Evolutionary conservation across 2,888 invertebrate species (phyloP).

Genomic region (Danaus chrysippus): DNA sequence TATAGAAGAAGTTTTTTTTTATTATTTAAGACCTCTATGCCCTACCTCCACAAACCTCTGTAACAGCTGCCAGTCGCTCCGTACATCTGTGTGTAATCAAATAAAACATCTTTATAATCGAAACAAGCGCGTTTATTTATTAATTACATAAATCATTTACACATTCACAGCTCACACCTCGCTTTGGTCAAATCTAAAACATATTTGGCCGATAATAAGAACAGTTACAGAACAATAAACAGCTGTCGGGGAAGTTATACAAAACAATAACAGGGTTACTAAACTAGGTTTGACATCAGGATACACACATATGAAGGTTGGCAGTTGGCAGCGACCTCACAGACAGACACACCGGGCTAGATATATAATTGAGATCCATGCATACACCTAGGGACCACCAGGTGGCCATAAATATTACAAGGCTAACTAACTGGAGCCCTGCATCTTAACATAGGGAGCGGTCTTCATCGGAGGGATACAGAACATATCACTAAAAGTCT

Average conservation of each 20-base stretch:
- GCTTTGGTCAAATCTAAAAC: conserved; percentile 46
- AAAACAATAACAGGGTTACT: too few relatives aligned
- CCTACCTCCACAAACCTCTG: too few relatives aligned
- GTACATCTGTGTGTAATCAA: conserved; percentile 9
- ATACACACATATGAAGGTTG: neutral
- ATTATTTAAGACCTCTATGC: too few relatives aligned
- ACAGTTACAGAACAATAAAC: neutral
- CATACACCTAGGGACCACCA: conserved; percentile 36
- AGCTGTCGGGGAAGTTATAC: too few relatives aligned
- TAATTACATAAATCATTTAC: conserved; percentile 56
- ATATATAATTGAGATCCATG: conserved; percentile 35
- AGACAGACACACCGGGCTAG: conserved; percentile 20
- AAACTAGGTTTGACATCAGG: too few relatives aligned
- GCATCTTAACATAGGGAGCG: conserved; percentile 2
- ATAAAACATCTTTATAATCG: conserved; percentile 39
- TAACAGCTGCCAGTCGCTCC: too few relatives aligned
- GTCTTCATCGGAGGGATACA: neutral
- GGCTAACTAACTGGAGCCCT: conserved; percentile 13
- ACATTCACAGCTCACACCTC: conserved; percentile 46
- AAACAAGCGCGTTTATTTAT: conserved; percentile 63
- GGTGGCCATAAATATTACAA: conserved; percentile 29
- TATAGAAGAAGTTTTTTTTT: too few relatives aligned
- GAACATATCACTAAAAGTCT: neutral
- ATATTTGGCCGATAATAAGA: neutral
- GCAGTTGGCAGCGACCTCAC: conserved; percentile 2